Evolutionary conservation across 2,113 vertebrate genomes (phyloP), one percentile per base, ranked within the genome.

Genomic region (Piliocolobus tephrosceles): DNA sequence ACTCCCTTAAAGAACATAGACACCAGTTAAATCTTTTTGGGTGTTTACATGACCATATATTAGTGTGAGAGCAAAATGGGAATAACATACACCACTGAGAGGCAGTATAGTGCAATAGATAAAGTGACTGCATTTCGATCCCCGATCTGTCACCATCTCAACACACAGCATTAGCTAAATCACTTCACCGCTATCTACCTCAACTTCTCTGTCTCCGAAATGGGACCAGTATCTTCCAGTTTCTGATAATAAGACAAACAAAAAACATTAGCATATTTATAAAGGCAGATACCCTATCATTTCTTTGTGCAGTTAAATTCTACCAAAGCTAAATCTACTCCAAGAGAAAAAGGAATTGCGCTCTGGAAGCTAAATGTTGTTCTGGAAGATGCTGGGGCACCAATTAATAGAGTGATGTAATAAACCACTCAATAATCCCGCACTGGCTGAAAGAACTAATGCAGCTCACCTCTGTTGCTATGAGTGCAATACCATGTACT

Each of bases 31-130:
- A 70, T 78, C 82, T 79, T 85, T 87, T 25, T 55, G 55, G 86
- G 13, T 66, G 25, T 82, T 83, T 96, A 87, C 25, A 27, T 43
- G 91, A n/a, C 84, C 58, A 55, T 40, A 2, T 72, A 17, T 70
- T 43, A 68, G 58, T 50, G 47, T 88, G 50, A 64, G 35, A 92
- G 70, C 64, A 61, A 68, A 66, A 91, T 22, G 58, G 75, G 80
- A 91, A 55, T 30, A 14, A 4, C 50, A 22, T 14, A 43, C 7
- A 52, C 98, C 98, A 98, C 98, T 93, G 94, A 97, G 98, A 97
- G 97, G 97, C 98, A 98, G 97, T 88, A 97, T 86, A 90, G 93
- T 47, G 94, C 96, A 98, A 85, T 83, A 75, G 16, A 96, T 96
- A 90, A 96, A 23, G 43, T 43, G 27, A 38, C 87, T 79, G 30